Evolutionary conservation across 2,797 vertebrate species (phyloP), one percentile per base, ranked within the genome.

Genomic region (Sarcophilus harrisii): DNA sequence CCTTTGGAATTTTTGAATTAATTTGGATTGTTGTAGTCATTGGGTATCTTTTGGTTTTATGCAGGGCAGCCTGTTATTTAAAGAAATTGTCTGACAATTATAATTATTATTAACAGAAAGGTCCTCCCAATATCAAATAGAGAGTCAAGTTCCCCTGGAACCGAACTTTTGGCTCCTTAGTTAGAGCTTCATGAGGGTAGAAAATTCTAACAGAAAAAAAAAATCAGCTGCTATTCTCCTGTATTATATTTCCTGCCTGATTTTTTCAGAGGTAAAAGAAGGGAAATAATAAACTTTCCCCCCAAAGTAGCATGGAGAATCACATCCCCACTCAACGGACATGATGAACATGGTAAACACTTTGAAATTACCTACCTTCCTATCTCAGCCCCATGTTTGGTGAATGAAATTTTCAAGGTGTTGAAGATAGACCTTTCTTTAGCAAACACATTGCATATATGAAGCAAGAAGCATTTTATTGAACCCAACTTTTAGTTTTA

Each of bases 61-160:
- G 12, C 3, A 66, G 12, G 30, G n/a, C n/a, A 38, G 14, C 1
- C n/a, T 73, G n/a, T 73, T 73, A 73, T 18, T 21, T 81, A 45
- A 81, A 45, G 18, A 24, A 81, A 81, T 81, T 73, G 21, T 8
- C 73, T 81, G 45, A 45, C n/a, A 38, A 45, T 45, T 45, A 73
- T 62, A 62, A 13, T 95, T 93, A 89, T 91, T 94, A 97, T 97
- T 97, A 94, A 94, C 95, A 73, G 89, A 58, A 62, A 94, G 94
- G 16, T 96, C 28, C 38, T 96, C 96, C 38, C 0, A 96, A 73
- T 14, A 32, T 30, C 58, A 95, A 91, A 90, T 59, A 66, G 18
- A 8, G 57, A 66, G 14, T 55, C 91, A 97, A 94, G 59, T 91
- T 97, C 30, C 38, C 95, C 62, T 96, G 90, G 93, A 92, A 54